Evolutionary conservation across 1,140 invertebrate genomes (phyloP).

Genomic region (Ylistrum balloti): DNA sequence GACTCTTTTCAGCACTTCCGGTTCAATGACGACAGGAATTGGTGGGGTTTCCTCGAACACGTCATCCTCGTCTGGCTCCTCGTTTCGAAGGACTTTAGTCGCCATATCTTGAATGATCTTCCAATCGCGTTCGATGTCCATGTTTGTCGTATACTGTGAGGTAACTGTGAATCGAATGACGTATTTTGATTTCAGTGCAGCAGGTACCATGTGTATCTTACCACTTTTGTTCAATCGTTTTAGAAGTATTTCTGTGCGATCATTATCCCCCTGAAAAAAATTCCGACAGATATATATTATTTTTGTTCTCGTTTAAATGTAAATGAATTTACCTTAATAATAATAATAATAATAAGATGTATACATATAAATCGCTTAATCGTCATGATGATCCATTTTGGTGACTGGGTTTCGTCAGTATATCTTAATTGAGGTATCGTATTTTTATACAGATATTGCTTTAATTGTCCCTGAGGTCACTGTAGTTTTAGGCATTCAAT

Average conservation of each 20-base stretch:
- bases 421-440: too few relatives aligned
- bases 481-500: too few relatives aligned
- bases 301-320: too few relatives aligned
- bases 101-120: constrained; percentile 92
- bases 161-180: constrained; percentile 97
- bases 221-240: constrained; percentile 80
- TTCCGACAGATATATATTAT: neutral
- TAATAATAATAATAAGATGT: too few relatives aligned
- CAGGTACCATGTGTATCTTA: constrained; percentile 82
- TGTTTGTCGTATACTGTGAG: constrained; percentile 92
- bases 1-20: constrained; percentile 54
- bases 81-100: constrained; percentile 85
- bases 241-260: constrained; percentile 80
- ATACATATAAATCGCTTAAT: too few relatives aligned
- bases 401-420: too few relatives aligned
- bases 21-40: constrained; percentile 82
- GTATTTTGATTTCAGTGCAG: constrained; percentile 88
- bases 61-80: constrained; percentile 69
- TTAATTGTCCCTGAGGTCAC: too few relatives aligned
- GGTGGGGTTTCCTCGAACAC: constrained; percentile 79
- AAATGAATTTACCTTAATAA: too few relatives aligned
- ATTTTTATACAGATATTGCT: too few relatives aligned
- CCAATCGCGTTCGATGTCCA: constrained; percentile 95
- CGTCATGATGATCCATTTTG: too few relatives aligned
- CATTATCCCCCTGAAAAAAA: constrained; percentile 78